Percentiles rank a stretch among this genome's conserved stretches.
Evolutionary conservation across 2,113 vertebrate genomes (phyloP).

Genomic region (Nycticryphes semicollaris): DNA sequence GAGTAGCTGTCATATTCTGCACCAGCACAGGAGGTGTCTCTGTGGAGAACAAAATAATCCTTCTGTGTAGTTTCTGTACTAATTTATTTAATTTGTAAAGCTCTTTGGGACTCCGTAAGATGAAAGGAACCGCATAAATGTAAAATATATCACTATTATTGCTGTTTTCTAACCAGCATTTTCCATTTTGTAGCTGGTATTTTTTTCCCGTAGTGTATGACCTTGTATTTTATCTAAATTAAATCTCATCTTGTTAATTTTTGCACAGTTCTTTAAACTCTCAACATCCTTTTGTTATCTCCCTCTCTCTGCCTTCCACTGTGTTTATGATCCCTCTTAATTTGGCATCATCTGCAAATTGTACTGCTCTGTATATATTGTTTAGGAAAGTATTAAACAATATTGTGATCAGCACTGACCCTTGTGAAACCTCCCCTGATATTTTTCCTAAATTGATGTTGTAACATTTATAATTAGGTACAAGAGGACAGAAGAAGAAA

Average conservation of each 20-base stretch:
- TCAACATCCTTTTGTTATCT: slow-evolving; percentile 68
- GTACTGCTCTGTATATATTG: slow-evolving; percentile 50
- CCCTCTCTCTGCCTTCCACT: slow-evolving; percentile 40
- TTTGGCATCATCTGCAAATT: slow-evolving; percentile 65
- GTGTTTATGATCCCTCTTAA: slow-evolving; percentile 68
- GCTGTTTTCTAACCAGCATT: slow-evolving; percentile 52
- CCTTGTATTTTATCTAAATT: slow-evolving; percentile 76
- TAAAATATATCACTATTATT: slow-evolving; percentile 62
- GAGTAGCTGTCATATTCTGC: slow-evolving; percentile 39
- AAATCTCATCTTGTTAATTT: slow-evolving; percentile 76
- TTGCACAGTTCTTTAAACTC: slow-evolving; percentile 72
- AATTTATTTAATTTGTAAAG: slow-evolving; percentile 64
- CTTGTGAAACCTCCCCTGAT: slow-evolving; percentile 51
- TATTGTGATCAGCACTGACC: slow-evolving; percentile 52
- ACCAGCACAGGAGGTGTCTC: slow-evolving; percentile 32
- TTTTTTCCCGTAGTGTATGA: slow-evolving; percentile 59
- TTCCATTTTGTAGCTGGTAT: slow-evolving; percentile 51
- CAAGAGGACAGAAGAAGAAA: slow-evolving; percentile 44
- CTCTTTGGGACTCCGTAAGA: slow-evolving; percentile 22
- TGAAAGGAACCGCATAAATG: slow-evolving; percentile 50
- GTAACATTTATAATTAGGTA: slow-evolving; percentile 59
- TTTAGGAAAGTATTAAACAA: slow-evolving; percentile 61
- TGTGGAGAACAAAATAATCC: neutral
- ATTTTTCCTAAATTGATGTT: slow-evolving; percentile 55
- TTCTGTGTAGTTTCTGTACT: slow-evolving; percentile 22